These are phyloP conservation scores for Bombus turneri DNA, from an alignment of 1,140 invertebrate species.

Conservation along the genomic window DNA sequence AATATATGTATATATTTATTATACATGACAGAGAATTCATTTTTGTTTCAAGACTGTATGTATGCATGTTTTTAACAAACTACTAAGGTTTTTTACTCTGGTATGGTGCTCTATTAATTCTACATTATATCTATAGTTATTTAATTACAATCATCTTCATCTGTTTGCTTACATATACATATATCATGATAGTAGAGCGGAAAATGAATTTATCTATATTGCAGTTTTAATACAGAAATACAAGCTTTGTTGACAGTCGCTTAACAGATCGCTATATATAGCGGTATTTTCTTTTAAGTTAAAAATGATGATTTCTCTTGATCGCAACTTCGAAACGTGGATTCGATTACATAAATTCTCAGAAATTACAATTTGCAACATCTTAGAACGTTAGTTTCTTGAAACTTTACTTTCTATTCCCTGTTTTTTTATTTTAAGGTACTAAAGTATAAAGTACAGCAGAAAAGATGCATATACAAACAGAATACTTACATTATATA, in stretches of 20 bases:
- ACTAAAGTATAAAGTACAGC: not conserved
- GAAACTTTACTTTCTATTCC: conserved; percentile 5
- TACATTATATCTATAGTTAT: conserved; percentile 31
- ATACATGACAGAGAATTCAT: conserved; percentile 28
- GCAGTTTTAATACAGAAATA: conserved; percentile 18
- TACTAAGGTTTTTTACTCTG: conserved; percentile 40
- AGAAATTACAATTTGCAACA: not conserved
- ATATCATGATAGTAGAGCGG: conserved; percentile 9
- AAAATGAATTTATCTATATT: conserved; percentile 48
- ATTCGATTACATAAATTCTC: not conserved
- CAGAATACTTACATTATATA: not conserved
- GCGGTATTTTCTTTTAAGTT: not conserved
- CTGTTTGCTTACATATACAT: conserved; percentile 12
- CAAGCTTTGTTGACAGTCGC: conserved; percentile 1
- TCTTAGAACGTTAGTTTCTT: conserved; percentile 5
- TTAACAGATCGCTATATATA: not conserved
- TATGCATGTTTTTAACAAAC: conserved; percentile 29
- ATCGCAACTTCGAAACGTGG: not conserved
- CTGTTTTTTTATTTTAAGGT: not conserved
- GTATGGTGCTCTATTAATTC: conserved; percentile 49
- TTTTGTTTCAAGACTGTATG: conserved; percentile 1
- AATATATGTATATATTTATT: not conserved
- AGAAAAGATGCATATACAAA: not conserved
- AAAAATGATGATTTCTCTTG: not conserved
- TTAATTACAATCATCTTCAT: conserved; percentile 45